phyloP scores from a whole-genome alignment of 2,888 invertebrate genomes.

The Temnothorax unifasciatus region DNA sequence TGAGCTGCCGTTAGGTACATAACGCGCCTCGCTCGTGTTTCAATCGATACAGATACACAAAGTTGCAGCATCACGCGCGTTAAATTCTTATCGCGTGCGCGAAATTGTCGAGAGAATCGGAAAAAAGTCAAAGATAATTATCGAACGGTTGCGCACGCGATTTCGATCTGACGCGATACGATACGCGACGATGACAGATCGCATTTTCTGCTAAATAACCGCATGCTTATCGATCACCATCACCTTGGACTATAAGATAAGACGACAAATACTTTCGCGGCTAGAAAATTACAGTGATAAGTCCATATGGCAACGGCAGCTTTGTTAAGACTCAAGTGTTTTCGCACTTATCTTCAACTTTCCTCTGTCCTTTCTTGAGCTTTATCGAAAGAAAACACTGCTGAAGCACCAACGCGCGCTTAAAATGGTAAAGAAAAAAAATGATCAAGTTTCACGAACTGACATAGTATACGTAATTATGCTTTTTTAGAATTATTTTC shows the following conservation, averaged over 20 bases:
- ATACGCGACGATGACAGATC: neutral
- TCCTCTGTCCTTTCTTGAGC: slow-evolving; percentile 32
- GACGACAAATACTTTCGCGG: neutral
- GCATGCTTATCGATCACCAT: neutral
- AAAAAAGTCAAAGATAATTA: slow-evolving; percentile 7
- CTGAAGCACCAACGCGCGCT: slow-evolving; percentile 14
- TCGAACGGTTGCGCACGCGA: slow-evolving; percentile 5
- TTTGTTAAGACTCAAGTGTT: slow-evolving; percentile 59
- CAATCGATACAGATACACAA: slow-evolving; percentile 42
- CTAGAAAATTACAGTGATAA: slow-evolving; percentile 44
- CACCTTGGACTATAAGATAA: neutral
- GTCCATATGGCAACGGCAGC: neutral
- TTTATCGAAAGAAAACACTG: slow-evolving; percentile 61
- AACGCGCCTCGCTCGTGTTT: slow-evolving; percentile 38
- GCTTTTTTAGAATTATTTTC: slow-evolving; percentile 56
- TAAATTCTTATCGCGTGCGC: slow-evolving; percentile 46
- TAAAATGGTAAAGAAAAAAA: neutral
- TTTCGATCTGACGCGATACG: neutral
- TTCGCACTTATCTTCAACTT: slow-evolving; percentile 43
- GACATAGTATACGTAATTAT: slow-evolving; percentile 58
- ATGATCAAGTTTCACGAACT: slow-evolving; percentile 59
- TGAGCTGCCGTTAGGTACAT: slow-evolving; percentile 21
- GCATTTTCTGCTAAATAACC: slow-evolving; percentile 6
- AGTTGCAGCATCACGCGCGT: slow-evolving; percentile 43
- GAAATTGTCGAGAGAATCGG: slow-evolving; percentile 10